Percentiles rank a stretch among this genome's conserved stretches.
Evolutionary conservation across 2,888 invertebrate species (phyloP).

Genomic region (Mythimna vitellina): DNA sequence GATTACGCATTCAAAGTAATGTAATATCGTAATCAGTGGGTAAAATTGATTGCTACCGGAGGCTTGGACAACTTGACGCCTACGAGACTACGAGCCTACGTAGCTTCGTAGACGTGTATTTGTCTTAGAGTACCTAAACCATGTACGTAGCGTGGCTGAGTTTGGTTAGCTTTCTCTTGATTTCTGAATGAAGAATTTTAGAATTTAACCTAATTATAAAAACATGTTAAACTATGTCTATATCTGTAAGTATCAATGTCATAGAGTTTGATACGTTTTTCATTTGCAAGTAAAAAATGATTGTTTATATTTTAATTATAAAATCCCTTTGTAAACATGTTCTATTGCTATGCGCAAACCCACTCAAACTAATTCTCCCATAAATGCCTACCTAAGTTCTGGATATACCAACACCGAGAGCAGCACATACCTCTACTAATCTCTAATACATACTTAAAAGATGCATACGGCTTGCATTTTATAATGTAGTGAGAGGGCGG

Average conservation of each 20-base stretch:
- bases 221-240: too few species aligned
- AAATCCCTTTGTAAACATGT: background rate
- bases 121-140: background rate
- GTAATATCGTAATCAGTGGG: conserved; percentile 24
- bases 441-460: background rate
- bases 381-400: background rate
- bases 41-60: background rate
- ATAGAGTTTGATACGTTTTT: too few species aligned
- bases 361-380: background rate
- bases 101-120: background rate
- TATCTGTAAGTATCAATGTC: too few species aligned
- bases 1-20: conserved; percentile 31
- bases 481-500: conserved; percentile 69
- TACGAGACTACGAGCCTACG: background rate
- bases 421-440: background rate
- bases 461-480: conserved; percentile 65
- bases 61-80: background rate
- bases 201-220: too few species aligned
- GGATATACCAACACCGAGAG: conserved; percentile 12
- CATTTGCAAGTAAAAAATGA: too few species aligned
- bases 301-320: too few species aligned
- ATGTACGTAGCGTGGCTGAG: background rate
- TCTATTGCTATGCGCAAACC: too few species aligned
- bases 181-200: too few species aligned
- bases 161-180: background rate